Evolutionary conservation across 2,797 vertebrate species (phyloP).

Genomic region (Sebastes hubbsi): DNA sequence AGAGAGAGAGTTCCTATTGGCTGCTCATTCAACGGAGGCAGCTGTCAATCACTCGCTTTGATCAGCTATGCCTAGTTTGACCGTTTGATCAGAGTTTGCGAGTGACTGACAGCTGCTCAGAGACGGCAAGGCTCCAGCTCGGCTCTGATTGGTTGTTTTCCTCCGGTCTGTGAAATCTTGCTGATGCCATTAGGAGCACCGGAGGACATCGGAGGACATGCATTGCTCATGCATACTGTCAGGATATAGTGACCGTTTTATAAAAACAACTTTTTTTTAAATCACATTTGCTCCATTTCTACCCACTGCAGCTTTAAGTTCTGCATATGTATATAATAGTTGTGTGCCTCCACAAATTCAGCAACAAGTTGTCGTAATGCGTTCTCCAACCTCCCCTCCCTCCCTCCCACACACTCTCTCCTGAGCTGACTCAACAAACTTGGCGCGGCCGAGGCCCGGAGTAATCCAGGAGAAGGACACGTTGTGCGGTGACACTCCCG

Average conservation of each 20-base stretch:
- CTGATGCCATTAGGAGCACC: not conserved
- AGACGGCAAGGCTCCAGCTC: too few species aligned
- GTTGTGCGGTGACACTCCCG: slow-evolving; percentile 43
- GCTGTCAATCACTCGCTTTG: too few species aligned
- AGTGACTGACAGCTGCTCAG: too few species aligned
- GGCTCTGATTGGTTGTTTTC: too few species aligned
- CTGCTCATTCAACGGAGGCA: too few species aligned
- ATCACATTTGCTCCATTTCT: not conserved
- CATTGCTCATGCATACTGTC: not conserved
- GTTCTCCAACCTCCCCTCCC: slow-evolving; percentile 8
- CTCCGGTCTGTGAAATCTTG: too few species aligned
- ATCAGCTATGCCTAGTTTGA: too few species aligned
- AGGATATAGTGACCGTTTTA: not conserved
- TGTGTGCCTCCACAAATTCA: slow-evolving; percentile 2
- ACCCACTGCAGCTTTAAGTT: not conserved
- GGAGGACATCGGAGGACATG: not conserved
- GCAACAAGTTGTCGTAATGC: slow-evolving; percentile 26
- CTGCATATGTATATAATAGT: not conserved
- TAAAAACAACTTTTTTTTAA: not conserved
- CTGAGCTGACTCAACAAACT: slow-evolving; percentile 56
- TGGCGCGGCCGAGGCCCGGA: slow-evolving; percentile 12
- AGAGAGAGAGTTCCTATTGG: too few species aligned
- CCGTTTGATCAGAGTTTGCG: too few species aligned
- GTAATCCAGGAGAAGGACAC: slow-evolving; percentile 27
- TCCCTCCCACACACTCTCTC: slow-evolving; percentile 9